Conservation (phyloP, 2,113 vertebrate genomes). For the Antigone vipio region DNA sequence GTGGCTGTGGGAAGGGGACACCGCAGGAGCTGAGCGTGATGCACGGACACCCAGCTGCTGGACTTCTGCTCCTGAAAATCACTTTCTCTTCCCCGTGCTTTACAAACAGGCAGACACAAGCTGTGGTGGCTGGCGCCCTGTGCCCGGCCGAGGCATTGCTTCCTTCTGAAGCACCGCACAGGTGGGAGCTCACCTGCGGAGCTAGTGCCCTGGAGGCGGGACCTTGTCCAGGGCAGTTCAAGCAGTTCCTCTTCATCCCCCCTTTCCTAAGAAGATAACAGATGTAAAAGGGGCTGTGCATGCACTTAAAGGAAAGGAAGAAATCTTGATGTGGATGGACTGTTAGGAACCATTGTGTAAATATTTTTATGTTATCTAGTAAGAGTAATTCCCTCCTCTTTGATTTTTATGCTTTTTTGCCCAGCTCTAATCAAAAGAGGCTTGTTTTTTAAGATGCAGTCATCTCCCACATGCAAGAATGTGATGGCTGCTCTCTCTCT, state of each 20-base stretch:
- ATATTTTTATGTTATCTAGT: neutral
- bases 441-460: neutral
- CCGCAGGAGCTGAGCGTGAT: accelerated
- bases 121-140: neutral
- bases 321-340: neutral
- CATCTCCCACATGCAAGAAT: neutral
- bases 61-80: neutral
- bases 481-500: neutral
- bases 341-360: neutral
- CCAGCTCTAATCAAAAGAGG: neutral
- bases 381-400: neutral
- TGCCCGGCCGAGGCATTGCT: neutral
- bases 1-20: neutral
- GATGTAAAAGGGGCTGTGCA: neutral
- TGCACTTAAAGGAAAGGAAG: neutral
- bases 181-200: neutral
- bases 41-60: accelerated
- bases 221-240: neutral
- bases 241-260: neutral
- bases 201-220: neutral
- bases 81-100: neutral
- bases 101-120: neutral
- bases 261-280: neutral
- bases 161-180: neutral
- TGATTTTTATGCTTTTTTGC: neutral